Evolutionary conservation across 2,797 vertebrate species (phyloP).

Genomic region (Peromyscus aztecus): DNA sequence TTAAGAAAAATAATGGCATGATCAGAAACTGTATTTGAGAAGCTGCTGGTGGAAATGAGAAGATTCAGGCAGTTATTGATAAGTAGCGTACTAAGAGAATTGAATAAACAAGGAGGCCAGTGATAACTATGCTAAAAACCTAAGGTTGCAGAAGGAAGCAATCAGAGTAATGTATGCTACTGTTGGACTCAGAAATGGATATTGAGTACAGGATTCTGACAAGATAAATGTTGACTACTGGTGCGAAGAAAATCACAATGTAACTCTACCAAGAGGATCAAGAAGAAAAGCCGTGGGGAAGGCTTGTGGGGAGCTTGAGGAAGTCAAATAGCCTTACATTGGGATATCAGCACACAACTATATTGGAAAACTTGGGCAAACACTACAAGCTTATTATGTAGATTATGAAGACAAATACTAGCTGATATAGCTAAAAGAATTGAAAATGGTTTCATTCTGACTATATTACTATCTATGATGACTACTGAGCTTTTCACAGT

Average conservation of each 20-base stretch:
- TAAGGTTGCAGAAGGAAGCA: background rate
- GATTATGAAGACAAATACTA: background rate
- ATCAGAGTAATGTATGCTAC: background rate
- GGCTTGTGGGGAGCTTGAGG: background rate
- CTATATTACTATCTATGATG: background rate
- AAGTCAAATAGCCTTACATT: background rate
- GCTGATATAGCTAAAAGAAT: background rate
- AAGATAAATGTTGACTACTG: background rate
- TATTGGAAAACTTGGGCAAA: background rate
- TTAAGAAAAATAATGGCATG: background rate
- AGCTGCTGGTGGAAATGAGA: background rate
- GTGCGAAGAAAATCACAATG: background rate
- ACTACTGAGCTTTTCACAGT: background rate
- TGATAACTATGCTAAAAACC: background rate
- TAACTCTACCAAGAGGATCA: background rate
- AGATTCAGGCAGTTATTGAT: background rate
- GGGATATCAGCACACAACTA: background rate
- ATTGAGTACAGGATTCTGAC: background rate
- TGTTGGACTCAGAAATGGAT: background rate
- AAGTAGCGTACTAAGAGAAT: background rate
- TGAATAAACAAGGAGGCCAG: background rate
- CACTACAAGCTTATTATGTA: background rate
- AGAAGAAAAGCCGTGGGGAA: background rate
- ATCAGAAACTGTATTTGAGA: background rate
- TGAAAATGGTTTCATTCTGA: background rate